Base-by-base conservation (phyloP, 2,888 invertebrate species). In the Archips xylosteana region DNA sequence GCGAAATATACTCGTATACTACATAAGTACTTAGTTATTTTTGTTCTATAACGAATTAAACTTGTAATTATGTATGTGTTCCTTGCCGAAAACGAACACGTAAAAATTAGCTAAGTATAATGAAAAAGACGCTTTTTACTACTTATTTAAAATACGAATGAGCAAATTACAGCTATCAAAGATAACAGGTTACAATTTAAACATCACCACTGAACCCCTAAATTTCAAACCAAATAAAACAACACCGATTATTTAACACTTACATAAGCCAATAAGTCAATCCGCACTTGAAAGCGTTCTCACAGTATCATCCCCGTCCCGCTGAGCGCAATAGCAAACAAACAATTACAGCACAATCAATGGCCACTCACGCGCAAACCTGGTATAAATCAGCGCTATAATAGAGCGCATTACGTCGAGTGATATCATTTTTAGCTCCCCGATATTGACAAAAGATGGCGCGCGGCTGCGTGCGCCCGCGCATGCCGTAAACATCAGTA, bases 281-380 rank as follows among this genome's bases (percentile, higher is more conserved):
- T 82, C 81, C 78, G 71, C 80, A 83, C 85, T 87, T 82, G 83
- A 82, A 82, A 84, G 78, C 64, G 68, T 90, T 92, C 92, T 86
- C 92, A 90, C 86, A 87, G 80, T 81, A 78, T 77, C 82, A 84
- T 84, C 88, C 87, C 74, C 62, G 61, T 67, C 63, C 84, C 80
- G 79, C 79, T 77, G 81, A 82, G 81, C 81, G 83, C 80, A 76
- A 81, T 80, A 78, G 84, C 87, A 92, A 94, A 94, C 92, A 94
- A 93, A 93, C 91, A 90, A 93, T 93, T 92, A 92, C 92, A 88
- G 83, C 81, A 89, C 92, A 90, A 92, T 93, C 92, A 89, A 85
- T 82, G 82, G 80, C 85, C 87, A 89, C 88, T 90, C 92, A 85
- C 81, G 86, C 89, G 89, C 83, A 79, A 78, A 72, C 80, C 86